Base-by-base conservation (phyloP, 1,140 invertebrate genomes). In the Melanaphis sacchari region DNA sequence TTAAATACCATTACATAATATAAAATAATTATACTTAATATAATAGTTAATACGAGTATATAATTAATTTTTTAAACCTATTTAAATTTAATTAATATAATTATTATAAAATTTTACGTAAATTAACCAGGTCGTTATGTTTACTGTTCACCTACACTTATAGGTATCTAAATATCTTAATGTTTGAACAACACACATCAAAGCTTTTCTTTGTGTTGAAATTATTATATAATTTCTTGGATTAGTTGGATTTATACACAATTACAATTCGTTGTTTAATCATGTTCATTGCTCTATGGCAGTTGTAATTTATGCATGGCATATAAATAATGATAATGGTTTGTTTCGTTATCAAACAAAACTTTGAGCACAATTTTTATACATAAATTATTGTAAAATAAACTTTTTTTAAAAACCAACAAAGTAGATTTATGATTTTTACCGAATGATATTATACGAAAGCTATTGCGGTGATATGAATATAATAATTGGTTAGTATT, bases 311-410 rank as follows among this genome's bases (percentile, higher is more conserved):
- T 90, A 90, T 90, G 59, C 7, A 5, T 36, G 21, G 46, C 46
- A 15, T 66, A 66, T 41, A 66, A 59, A 90, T 66, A 66, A 90
- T 31, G 36, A 66, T 90, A 90, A 90, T 54, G 26, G 54, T 89
- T 89, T 26, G 49, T 89, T 89, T 26, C 54, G 38, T 90, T 90
- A 90, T 90, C 52, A 41, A 66, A 59, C 52, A n/a, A 66, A 90
- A 90, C 52, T 90, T 90, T n/a, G 26, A 41, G 89, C 24, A 21
- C 5, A 40, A 89, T 52, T 52, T 38, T 24, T 24, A 24, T 24
- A 18, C 31, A 54, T 26, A 54, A 38, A 54, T 89, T 24, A 40
- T 43, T 54, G 46, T 89, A 26, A 89, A 88, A 11, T 89, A 89
- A 76, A 54, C 88, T 89, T 89, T 89, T 89, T 54, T 54, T 40